Percentiles rank a stretch among this genome's conserved stretches.
phyloP scores from a whole-genome alignment of 2,797 vertebrate genomes.

The Heterohyrax brucei region DNA sequence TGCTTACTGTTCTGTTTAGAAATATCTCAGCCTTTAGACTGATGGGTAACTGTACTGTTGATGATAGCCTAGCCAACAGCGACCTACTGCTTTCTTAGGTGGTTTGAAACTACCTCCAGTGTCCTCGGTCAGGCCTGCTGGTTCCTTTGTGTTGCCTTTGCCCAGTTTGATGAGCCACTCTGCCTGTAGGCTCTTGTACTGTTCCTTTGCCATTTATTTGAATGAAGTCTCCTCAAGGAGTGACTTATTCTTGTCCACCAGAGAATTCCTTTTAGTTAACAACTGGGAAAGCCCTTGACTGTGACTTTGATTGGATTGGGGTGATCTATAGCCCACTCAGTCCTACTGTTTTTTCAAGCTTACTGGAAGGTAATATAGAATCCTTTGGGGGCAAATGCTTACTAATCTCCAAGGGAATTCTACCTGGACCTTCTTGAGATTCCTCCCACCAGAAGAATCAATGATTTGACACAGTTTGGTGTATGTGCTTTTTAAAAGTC shows the following conservation, averaged over 20 bases:
- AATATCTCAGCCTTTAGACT: neutral
- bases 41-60: neutral
- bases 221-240: slow-evolving; percentile 35
- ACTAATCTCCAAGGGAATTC: slow-evolving; percentile 19
- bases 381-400: slow-evolving; percentile 13
- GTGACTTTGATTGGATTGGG: slow-evolving; percentile 51
- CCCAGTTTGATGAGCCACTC: neutral
- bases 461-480: neutral
- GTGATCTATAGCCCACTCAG: slow-evolving; percentile 47
- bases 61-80: neutral
- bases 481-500: neutral
- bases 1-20: slow-evolving; percentile 48
- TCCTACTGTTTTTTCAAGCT: neutral
- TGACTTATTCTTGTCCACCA: slow-evolving; percentile 58
- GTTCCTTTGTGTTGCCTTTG: slow-evolving; percentile 4
- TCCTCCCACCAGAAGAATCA: neutral
- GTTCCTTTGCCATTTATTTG: neutral
- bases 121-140: neutral
- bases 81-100: neutral
- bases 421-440: slow-evolving; percentile 12
- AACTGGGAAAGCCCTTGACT: slow-evolving; percentile 46
- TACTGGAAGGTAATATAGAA: neutral
- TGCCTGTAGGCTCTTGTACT: neutral
- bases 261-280: slow-evolving; percentile 60
- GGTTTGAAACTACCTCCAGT: neutral